Conservation (phyloP, 2,888 invertebrate genomes). For the Antheraea yamamai region DNA sequence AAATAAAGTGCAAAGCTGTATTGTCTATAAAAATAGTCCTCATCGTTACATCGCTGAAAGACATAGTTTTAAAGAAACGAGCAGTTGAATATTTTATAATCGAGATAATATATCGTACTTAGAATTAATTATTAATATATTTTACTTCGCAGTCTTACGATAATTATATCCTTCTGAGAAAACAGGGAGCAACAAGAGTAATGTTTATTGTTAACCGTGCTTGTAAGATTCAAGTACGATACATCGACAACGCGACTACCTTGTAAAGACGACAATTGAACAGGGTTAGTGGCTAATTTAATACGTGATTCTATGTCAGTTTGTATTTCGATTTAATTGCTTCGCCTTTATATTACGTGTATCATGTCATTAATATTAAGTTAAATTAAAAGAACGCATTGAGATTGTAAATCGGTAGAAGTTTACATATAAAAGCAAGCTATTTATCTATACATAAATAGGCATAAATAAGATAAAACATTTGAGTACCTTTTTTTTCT, state of each 20-base stretch:
- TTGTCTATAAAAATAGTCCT: too few relatives aligned
- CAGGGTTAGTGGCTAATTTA: slow-evolving; percentile 34
- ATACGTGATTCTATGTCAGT: slow-evolving; percentile 25
- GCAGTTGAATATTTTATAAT: too few relatives aligned
- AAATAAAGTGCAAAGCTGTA: too few relatives aligned
- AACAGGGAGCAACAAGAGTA: slow-evolving; percentile 36
- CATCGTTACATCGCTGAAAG: too few relatives aligned
- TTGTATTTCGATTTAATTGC: slow-evolving; percentile 4
- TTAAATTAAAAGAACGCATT: background rate
- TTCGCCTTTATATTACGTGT: background rate
- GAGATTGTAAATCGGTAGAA: background rate
- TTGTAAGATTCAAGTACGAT: slow-evolving; percentile 48
- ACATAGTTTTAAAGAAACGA: too few relatives aligned
- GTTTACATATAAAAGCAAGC: background rate
- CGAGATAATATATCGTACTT: too few relatives aligned
- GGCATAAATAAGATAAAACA: too few relatives aligned
- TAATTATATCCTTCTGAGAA: slow-evolving; percentile 33
- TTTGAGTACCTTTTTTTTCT: too few relatives aligned
- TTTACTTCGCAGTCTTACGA: background rate
- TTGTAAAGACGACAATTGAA: slow-evolving; percentile 37
- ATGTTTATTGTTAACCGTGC: slow-evolving; percentile 56
- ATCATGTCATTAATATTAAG: background rate
- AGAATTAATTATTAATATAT: background rate
- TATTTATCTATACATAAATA: too few relatives aligned
- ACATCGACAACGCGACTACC: slow-evolving; percentile 41